Evolutionary conservation across 2,888 invertebrate genomes (phyloP).

Genomic region (Protonemura montana): DNA sequence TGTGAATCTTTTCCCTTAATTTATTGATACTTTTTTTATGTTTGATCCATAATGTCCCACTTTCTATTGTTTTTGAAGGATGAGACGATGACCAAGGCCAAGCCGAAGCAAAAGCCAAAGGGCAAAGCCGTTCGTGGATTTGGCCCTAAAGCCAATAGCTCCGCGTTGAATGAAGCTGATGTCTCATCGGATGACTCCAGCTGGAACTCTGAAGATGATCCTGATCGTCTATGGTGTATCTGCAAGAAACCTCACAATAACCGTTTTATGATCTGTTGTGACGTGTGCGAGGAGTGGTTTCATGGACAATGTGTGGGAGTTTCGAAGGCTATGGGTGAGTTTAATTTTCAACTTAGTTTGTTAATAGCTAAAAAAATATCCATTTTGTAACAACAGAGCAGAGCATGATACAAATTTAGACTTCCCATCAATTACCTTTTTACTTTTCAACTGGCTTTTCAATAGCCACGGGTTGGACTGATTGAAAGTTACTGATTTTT

Average conservation of each 20-base stretch:
- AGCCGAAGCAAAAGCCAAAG: background rate
- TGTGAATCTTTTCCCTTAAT: too few species aligned
- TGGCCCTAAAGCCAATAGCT: background rate
- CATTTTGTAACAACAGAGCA: too few species aligned
- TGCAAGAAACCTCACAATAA: slow-evolving; percentile 95
- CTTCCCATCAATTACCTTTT: too few species aligned
- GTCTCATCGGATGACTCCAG: slow-evolving; percentile 61
- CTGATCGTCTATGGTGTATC: slow-evolving; percentile 92
- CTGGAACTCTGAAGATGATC: slow-evolving; percentile 90
- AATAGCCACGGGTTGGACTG: too few species aligned
- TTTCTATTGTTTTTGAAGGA: background rate
- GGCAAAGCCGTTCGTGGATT: background rate
- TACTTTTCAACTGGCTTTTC: too few species aligned
- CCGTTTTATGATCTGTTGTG: slow-evolving; percentile 95
- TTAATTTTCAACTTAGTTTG: background rate
- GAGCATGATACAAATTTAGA: too few species aligned
- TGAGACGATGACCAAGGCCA: background rate
- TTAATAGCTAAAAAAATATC: too few species aligned
- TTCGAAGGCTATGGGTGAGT: slow-evolving; percentile 75
- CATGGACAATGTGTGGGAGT: slow-evolving; percentile 96
- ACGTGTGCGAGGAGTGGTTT: slow-evolving; percentile 95
- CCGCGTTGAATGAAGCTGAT: slow-evolving; percentile 50
- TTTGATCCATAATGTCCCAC: too few species aligned
- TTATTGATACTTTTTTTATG: too few species aligned
- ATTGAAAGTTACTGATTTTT: too few species aligned